Conservation (phyloP, 2,113 vertebrate species). For the Sapayoa aenigma region DNA sequence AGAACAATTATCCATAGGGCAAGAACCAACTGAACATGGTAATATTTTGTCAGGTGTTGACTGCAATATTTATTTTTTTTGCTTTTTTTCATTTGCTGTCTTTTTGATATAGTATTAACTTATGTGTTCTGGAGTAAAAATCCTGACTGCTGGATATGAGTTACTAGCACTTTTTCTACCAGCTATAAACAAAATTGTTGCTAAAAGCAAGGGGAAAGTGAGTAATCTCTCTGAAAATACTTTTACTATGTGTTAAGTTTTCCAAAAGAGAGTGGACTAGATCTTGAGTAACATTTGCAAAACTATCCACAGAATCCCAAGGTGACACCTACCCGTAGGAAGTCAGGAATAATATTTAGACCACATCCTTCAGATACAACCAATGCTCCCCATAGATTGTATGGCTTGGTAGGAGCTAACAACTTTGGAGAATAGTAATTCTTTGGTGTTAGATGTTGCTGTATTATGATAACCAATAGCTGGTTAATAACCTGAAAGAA, state of each 20-base stretch:
- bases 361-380: accelerated
- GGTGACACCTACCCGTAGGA: background rate
- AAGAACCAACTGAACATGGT: background rate
- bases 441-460: background rate
- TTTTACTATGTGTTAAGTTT: background rate
- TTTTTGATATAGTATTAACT: background rate
- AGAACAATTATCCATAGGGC: background rate
- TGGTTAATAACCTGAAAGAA: background rate
- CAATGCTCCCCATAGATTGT: background rate
- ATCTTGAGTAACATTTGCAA: background rate
- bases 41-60: background rate
- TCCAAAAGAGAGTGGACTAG: background rate
- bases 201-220: background rate
- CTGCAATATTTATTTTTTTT: background rate
- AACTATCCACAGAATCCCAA: background rate
- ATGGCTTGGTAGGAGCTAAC: background rate
- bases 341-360: background rate
- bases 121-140: background rate
- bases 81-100: background rate
- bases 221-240: background rate
- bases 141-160: background rate
- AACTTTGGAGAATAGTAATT: background rate
- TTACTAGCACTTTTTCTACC: background rate
- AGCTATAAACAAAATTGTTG: background rate
- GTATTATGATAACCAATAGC: background rate